Base-by-base conservation (phyloP, 2,113 vertebrate species). In the Cololabis saira region DNA sequence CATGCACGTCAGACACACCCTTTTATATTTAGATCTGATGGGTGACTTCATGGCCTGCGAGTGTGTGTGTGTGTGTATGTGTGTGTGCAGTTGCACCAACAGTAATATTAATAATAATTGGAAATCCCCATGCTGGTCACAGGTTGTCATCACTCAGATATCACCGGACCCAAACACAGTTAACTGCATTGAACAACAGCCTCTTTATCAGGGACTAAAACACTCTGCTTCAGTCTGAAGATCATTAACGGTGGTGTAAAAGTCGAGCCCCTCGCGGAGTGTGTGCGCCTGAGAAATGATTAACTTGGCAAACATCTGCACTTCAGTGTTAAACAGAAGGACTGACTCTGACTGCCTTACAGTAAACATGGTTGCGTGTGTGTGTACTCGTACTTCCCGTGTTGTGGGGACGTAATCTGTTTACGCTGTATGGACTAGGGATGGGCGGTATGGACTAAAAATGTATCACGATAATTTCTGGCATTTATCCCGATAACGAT, bases 1-100 rank as follows among this genome's bases (percentile, higher is more conserved):
- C 61, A 44, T 67, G 73, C 65, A 64, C 43, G 43, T 56, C 71
- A 50, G 65, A 76, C 85, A 85, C 86, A 80, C 86, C 75, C 85
- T 76, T 81, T 85, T 81, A 83, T 75, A 84, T 84, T 79, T 81
- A 81, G 72, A 73, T 45, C 43, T 1, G 12, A 72, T 43, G n/a
- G 42, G 69, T 79, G 71, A 82, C 52, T 84, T 37, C 33, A 37
- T 11, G 33, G 33, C 33, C 74, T 60, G 53, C 61, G 22, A 24
- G 56, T 12, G 47, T 55, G 53, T 44, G 52, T 48, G 44, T 45
- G 33, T 53, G 19, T 44, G 52, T 52, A 37, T 30, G 44, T 50
- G 27, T 41, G 52, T 61, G 61, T 57, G 47, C 65, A 3, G 33
- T 37, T 16, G 50, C 17, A 11, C 12, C 6, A 41, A 43, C 41